Base-by-base conservation (phyloP, 2,888 invertebrate species). In the Drosophila putrida region DNA sequence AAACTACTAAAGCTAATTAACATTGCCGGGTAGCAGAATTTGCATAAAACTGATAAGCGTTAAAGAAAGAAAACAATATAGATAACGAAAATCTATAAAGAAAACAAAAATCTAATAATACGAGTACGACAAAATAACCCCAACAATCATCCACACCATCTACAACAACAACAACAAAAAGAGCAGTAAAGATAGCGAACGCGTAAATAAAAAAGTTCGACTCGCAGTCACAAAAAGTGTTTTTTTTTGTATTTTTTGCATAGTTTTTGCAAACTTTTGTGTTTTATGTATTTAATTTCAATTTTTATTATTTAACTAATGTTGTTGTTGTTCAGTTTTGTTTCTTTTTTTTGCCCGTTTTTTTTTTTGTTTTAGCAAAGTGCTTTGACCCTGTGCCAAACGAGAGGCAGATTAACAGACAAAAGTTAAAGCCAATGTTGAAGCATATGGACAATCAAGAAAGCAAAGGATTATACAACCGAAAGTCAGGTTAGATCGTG, bases 301-400 rank as follows among this genome's bases (percentile, higher is more conserved):
- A 47, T 53, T 57, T 58, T 28, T 44, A 46, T 64, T 59, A 36
- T 50, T 28, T 58, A 59, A 58, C 13, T 54, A 55, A 44, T 50
- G 6, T 60, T 62, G 57, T 49, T 49, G 47, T 25, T 57, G 13
- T 25, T 46, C 13, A 10, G 20, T 31, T 51, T 35, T 36, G 28
- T 8, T 28, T 66, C 47, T 50, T n/a, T 67, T 36, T 57, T 54
- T 60, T 57, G 44, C 11, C n/a, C 25, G 31, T 59, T 60, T 67
- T 68, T 49, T 25, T 28, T 38, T 3, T 41, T 41, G 4, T 41
- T 43, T 43, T 10, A 10, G 58, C 85, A 82, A 87, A 82, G 85
- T 82, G 84, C 77, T 87, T 82, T 87, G 85, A 87, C 84, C 88
- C 84, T 85, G 84, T 82, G 85, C 65, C 31, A 64, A 70, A 64